A percentile compares a stretch with the other conserved stretches of the same genome.
Evolutionary conservation across 2,888 invertebrate genomes (phyloP).

Genomic region (Ormyrus labotus): DNA sequence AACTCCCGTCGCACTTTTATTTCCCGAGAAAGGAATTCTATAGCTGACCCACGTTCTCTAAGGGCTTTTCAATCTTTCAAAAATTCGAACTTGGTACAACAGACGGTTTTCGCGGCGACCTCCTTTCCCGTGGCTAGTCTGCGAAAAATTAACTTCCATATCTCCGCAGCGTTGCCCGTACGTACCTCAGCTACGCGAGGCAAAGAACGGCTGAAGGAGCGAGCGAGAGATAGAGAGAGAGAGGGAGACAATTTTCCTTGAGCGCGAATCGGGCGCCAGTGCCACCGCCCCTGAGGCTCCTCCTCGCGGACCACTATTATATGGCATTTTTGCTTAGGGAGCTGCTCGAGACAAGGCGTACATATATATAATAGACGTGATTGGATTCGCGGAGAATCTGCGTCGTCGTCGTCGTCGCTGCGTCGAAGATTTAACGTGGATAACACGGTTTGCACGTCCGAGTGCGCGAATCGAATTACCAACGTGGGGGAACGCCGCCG

Average conservation of each 20-base stretch:
- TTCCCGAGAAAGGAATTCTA: no score
- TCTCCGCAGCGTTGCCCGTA: constrained; percentile 11
- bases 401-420: background rate
- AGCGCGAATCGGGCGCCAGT: background rate
- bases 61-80: constrained; percentile 43
- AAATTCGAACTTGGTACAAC: constrained; percentile 24
- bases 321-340: constrained; percentile 3
- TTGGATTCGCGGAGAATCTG: constrained; percentile 33
- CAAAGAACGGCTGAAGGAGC: no score
- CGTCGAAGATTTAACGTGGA: constrained; percentile 33
- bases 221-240: background rate
- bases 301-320: background rate
- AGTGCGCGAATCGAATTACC: constrained; percentile 47
- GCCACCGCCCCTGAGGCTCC: no score
- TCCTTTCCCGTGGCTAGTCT: background rate
- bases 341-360: background rate
- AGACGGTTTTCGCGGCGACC: constrained; percentile 22
- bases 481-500: constrained; percentile 37
- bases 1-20: no score
- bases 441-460: constrained; percentile 43
- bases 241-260: constrained; percentile 17
- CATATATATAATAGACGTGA: constrained; percentile 5
- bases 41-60: no score
- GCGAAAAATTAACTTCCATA: constrained; percentile 49
- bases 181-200: no score